Evolutionary conservation across 1,140 invertebrate genomes (phyloP).

Genomic region (Pachypsylla venusta): DNA sequence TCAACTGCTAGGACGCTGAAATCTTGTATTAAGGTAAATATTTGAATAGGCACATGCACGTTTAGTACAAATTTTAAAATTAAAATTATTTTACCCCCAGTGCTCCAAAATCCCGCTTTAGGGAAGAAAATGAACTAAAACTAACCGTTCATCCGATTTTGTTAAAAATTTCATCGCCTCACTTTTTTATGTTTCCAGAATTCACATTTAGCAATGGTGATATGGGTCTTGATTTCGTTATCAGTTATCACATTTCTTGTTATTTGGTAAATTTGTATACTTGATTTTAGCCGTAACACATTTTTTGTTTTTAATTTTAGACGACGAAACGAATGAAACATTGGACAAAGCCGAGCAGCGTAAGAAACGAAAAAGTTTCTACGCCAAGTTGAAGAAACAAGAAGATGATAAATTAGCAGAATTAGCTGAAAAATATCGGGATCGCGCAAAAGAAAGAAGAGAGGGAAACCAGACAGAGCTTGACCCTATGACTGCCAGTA

Average conservation of each 20-base stretch:
- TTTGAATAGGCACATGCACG: too few relatives aligned
- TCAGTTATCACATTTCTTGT: not conserved
- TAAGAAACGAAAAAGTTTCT: slow-evolving; percentile 78
- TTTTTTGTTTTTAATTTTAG: slow-evolving; percentile 20
- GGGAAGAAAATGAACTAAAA: too few relatives aligned
- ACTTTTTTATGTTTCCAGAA: too few relatives aligned
- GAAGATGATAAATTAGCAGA: slow-evolving; percentile 93
- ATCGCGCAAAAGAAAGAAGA: slow-evolving; percentile 81
- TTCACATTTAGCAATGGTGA: too few relatives aligned
- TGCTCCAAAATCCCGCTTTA: too few relatives aligned
- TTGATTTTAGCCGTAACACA: not conserved
- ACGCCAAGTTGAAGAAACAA: slow-evolving; percentile 86
- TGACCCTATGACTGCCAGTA: slow-evolving; percentile 76
- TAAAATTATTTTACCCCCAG: too few relatives aligned
- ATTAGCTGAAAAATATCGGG: slow-evolving; percentile 86
- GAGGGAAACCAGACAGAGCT: slow-evolving; percentile 63
- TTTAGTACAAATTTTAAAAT: too few relatives aligned
- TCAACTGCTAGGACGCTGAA: too few relatives aligned
- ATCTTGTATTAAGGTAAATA: too few relatives aligned
- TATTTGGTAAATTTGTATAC: not conserved
- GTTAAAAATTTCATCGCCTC: too few relatives aligned
- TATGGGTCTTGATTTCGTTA: not conserved
- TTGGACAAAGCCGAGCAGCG: slow-evolving; percentile 52
- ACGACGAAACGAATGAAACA: slow-evolving; percentile 28
- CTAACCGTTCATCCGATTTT: too few relatives aligned